Conservation (phyloP, 64 coral and sea anemone species). For the Acropora yongei region DNA sequence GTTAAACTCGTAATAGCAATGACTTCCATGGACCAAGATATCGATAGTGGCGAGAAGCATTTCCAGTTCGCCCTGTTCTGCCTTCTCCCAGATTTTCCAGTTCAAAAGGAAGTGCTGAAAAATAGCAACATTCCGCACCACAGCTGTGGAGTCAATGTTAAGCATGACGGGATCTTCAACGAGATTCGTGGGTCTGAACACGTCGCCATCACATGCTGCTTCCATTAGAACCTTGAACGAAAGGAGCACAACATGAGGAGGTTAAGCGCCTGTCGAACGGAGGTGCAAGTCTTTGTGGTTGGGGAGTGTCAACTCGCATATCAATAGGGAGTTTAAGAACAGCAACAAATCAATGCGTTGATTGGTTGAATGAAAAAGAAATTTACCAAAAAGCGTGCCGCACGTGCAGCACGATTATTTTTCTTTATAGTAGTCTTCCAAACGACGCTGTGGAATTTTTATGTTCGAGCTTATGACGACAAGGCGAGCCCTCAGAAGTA, state of each 20-base stretch:
- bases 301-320: too few relatives aligned
- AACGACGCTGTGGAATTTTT: too few relatives aligned
- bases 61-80: conserved; percentile 81
- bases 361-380: too few relatives aligned
- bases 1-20: conserved; percentile 89
- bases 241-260: neutral
- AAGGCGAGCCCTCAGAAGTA: too few relatives aligned
- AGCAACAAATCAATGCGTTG: too few relatives aligned
- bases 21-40: conserved; percentile 81
- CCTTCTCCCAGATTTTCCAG: conserved; percentile 94
- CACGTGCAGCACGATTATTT: too few relatives aligned
- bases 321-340: too few relatives aligned
- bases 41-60: conserved; percentile 92
- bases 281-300: too few relatives aligned
- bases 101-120: conserved; percentile 96
- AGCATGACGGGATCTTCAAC: conserved; percentile 88
- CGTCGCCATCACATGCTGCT: conserved; percentile 88
- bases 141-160: conserved; percentile 94
- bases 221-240: conserved; percentile 78
- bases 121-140: conserved; percentile 89
- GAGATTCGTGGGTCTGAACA: conserved; percentile 88
- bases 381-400: too few relatives aligned
- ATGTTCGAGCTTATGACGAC: too few relatives aligned
- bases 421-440: too few relatives aligned
- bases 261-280: too few relatives aligned